These are phyloP conservation scores for Regulus satrapa DNA, from an alignment of 2,113 vertebrate species.

Conservation along the genomic window DNA sequence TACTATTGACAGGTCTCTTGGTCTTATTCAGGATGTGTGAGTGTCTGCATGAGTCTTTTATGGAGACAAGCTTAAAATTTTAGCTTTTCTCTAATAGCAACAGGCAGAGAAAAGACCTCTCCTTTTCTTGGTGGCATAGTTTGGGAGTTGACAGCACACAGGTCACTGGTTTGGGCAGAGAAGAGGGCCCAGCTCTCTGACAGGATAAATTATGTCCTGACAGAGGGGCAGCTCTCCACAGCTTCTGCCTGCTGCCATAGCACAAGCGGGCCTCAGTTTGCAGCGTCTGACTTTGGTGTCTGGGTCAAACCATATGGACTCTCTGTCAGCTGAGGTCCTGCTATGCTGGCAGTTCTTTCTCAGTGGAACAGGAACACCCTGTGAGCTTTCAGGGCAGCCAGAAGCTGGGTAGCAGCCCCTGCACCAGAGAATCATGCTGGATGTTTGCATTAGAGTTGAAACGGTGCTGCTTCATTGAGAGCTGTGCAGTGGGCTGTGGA, in stretches of 20 bases:
- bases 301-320: fast-evolving
- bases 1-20: neutral
- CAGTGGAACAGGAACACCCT: neutral
- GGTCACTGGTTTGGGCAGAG: neutral
- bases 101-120: neutral
- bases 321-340: neutral
- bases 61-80: neutral
- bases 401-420: neutral
- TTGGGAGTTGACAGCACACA: neutral
- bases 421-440: neutral
- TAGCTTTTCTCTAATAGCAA: neutral
- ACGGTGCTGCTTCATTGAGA: neutral
- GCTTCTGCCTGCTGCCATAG: neutral
- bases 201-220: neutral
- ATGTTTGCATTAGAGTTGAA: neutral
- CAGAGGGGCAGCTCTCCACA: neutral
- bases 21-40: neutral
- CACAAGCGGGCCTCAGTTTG: neutral
- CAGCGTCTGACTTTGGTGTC: neutral
- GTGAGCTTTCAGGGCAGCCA: neutral
- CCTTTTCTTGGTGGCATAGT: neutral
- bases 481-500: neutral
- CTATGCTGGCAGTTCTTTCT: neutral
- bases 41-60: neutral
- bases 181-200: neutral